Evolutionary conservation across 2,113 vertebrate species (phyloP).

Genomic region (Salvelinus fontinalis): DNA sequence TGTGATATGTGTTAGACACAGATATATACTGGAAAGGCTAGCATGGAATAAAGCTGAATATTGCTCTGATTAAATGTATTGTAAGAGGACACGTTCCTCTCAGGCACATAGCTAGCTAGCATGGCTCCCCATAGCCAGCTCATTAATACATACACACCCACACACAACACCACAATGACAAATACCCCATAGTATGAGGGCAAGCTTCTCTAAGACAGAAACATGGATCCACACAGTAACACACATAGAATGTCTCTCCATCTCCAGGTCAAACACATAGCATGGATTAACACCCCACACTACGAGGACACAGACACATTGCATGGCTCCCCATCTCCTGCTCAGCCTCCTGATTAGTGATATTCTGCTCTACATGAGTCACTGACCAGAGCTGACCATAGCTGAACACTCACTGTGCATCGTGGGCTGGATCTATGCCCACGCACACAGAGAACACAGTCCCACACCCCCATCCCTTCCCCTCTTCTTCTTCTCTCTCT

Average conservation of each 20-base stretch:
- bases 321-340: conserved; percentile 21
- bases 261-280: no score
- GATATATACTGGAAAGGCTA: no score
- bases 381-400: conserved; percentile 55
- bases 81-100: not conserved
- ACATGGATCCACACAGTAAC: no score
- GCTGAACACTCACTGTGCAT: conserved; percentile 70
- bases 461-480: conserved; percentile 46
- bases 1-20: no score
- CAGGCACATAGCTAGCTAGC: not conserved
- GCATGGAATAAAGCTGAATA: no score
- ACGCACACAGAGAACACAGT: conserved; percentile 57
- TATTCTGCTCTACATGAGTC: conserved; percentile 78
- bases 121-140: no score
- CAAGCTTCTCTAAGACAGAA: no score
- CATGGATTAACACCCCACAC: no score
- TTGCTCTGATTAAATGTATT: not conserved
- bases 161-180: not conserved
- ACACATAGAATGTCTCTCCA: no score
- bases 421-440: conserved; percentile 71
- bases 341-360: conserved; percentile 69
- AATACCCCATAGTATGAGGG: no score
- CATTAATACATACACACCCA: conserved; percentile 4
- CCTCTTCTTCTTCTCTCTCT: conserved; percentile 43
- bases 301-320: no score